Evolutionary conservation across 2,797 vertebrate species (phyloP).

Genomic region (Phoeniculus purpureus): DNA sequence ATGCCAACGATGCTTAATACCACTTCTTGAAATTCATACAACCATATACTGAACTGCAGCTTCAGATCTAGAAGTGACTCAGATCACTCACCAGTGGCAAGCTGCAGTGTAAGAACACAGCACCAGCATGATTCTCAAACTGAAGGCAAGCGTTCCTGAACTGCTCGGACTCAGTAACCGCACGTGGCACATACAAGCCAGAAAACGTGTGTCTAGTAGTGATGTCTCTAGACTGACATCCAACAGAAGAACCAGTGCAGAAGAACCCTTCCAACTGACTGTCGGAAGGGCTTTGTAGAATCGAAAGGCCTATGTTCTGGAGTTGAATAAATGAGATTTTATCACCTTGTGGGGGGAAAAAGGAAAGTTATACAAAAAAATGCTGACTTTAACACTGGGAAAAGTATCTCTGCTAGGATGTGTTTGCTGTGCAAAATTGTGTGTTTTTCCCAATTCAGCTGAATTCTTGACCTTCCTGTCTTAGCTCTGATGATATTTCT

Average conservation of each 20-base stretch:
- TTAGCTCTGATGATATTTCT: background rate
- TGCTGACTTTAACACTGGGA: background rate
- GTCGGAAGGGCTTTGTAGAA: background rate
- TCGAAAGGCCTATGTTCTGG: background rate
- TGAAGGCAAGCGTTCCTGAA: background rate
- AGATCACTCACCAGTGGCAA: background rate
- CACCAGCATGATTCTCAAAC: background rate
- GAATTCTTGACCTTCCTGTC: background rate
- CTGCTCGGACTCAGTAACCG: accelerated
- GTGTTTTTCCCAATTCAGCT: background rate
- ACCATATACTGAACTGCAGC: background rate
- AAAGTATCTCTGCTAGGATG: background rate
- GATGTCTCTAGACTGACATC: background rate
- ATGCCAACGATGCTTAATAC: background rate
- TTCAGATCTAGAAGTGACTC: background rate
- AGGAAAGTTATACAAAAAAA: background rate
- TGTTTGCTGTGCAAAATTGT: background rate
- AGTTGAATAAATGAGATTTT: background rate
- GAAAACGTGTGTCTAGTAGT: background rate
- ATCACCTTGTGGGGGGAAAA: background rate
- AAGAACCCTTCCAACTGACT: background rate
- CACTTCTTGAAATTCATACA: background rate
- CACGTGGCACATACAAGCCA: background rate
- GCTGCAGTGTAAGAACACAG: accelerated
- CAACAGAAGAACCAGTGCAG: background rate